Conservation (phyloP, 2,888 invertebrate genomes). For the Drosophila putrida region DNA sequence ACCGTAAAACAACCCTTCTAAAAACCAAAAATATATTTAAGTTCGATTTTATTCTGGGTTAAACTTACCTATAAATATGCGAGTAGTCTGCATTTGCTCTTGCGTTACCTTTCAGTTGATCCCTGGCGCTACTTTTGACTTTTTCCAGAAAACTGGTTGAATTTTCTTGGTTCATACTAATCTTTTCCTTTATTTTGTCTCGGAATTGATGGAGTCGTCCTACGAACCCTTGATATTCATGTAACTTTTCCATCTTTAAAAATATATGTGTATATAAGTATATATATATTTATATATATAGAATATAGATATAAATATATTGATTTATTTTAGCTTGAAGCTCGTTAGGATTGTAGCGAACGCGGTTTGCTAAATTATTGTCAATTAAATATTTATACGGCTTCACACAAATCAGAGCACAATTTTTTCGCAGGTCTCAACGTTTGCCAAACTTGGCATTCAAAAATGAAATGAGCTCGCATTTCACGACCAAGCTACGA, state of each 20-base stretch:
- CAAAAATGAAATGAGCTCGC: constrained; percentile 43
- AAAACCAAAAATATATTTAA: too few relatives aligned
- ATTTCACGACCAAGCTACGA: constrained; percentile 27
- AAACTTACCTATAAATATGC: constrained; percentile 88
- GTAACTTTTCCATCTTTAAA: constrained; percentile 89
- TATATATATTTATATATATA: too few relatives aligned
- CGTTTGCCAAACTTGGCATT: constrained; percentile 44
- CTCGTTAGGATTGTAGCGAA: constrained; percentile 10
- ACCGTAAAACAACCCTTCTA: too few relatives aligned
- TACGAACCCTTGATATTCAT: constrained; percentile 91
- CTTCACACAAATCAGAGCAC: constrained; percentile 22
- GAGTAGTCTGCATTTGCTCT: constrained; percentile 87
- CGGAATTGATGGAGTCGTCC: constrained; percentile 90
- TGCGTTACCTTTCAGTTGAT: constrained; percentile 82
- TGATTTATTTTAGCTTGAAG: constrained; percentile 7
- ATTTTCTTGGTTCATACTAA: constrained; percentile 87
- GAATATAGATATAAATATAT: neutral
- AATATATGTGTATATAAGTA: neutral
- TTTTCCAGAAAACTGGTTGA: constrained; percentile 87
- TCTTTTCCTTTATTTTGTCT: constrained; percentile 88
- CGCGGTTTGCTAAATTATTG: constrained; percentile 7
- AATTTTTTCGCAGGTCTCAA: constrained; percentile 20
- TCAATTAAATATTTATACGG: constrained; percentile 43
- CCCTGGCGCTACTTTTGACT: constrained; percentile 83
- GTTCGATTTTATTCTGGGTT: too few relatives aligned